Base-by-base conservation (phyloP, 2,797 vertebrate genomes). In the Pipistrellus nathusii region DNA sequence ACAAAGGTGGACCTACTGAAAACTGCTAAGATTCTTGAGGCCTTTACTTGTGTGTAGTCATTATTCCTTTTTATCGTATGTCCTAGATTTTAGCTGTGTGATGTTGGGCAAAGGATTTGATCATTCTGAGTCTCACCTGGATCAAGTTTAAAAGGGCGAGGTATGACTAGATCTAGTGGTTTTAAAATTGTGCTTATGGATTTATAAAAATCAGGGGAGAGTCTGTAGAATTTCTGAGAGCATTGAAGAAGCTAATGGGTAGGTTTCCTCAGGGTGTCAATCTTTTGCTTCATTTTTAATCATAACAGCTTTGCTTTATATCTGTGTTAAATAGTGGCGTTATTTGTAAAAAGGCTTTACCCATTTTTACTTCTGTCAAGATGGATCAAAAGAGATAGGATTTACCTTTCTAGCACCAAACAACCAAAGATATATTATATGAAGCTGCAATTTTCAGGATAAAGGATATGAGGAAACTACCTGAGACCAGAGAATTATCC, bases 341-440 rank as follows among this genome's bases (percentile, higher is more conserved):
- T 90, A 89, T 64, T 80, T 81, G 85, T 75, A 81, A 64, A 78
- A 78, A 84, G n/a, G 1, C n/a, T 86, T 80, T 48, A 73, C 23
- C 78, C 23, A 51, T 8, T 38, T 85, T 85, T 35, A 6, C 51
- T 66, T 38, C 32, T 44, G 5, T 88, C 38, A 90, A 92, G 82
- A 72, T 81, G 11, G 9, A 85, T 8, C 62, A 90, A 84, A 72
- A 95, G 44, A 57, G 17, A 87, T 11, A 62, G 62, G n/a, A 69
- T 85, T 91, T 88, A 44, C 3, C 30, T 35, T 85, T 80, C 51
- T 8, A 78, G 14, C 11, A 48, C 30, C 1, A 96, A 92, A 85
- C 32, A 96, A 93, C 81, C 32, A 80, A 92, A 90, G 51, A 55
- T 59, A 35, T 55, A 85, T 66, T 32, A 25, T 38, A 23, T 35